phyloP scores from a whole-genome alignment of 2,797 vertebrate species.

The Enteromius argenteus region DNA sequence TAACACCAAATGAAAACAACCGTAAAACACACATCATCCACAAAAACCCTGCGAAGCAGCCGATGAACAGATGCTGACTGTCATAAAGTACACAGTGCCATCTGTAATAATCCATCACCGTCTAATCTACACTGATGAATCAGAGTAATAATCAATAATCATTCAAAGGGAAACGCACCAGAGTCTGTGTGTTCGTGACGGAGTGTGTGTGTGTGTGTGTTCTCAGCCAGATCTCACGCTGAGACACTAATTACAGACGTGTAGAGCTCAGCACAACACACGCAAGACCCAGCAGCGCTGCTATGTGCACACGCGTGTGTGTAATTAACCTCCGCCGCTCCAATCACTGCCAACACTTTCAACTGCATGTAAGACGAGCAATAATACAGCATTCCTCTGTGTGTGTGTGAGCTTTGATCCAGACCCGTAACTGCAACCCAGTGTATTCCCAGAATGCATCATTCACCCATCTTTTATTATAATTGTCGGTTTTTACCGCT shows the following conservation, averaged over 20 bases:
- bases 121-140: constrained; percentile 11
- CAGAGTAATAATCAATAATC: constrained; percentile 7
- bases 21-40: not conserved
- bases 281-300: constrained; percentile 18
- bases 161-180: not conserved
- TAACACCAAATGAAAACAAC: not conserved
- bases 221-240: constrained; percentile 57
- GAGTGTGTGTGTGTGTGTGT: constrained; percentile 14
- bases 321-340: constrained; percentile 67
- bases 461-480: not conserved
- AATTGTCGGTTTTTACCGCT: not conserved
- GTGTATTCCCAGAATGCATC: not conserved
- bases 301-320: constrained; percentile 7
- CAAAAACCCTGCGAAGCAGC: not conserved
- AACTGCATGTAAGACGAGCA: constrained; percentile 54
- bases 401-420: not conserved
- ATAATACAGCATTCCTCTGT: not conserved
- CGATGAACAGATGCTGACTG: constrained; percentile 2
- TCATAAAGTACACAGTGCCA: not conserved
- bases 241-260: constrained; percentile 68
- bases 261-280: constrained; percentile 43
- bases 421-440: not conserved
- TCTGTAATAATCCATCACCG: constrained; percentile 19
- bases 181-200: not conserved
- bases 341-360: constrained; percentile 66